Evolutionary conservation across 2,888 invertebrate genomes (phyloP).

Genomic region (Dryococelus australis): DNA sequence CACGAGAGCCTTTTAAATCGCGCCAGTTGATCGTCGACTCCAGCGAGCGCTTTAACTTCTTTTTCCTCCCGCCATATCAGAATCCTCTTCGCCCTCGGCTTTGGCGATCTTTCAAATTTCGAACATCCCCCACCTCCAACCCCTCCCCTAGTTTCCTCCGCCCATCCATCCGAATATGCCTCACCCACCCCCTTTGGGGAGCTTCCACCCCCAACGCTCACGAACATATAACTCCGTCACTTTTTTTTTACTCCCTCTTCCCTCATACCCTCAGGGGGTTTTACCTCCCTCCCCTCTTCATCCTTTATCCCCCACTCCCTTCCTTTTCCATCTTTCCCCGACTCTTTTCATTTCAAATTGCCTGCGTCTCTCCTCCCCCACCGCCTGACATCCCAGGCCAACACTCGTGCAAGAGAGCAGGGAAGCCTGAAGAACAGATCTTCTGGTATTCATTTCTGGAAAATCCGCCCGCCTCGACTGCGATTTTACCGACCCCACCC

Average conservation of each 20-base stretch:
- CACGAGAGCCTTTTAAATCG: neutral
- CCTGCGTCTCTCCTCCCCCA: conserved; percentile 30
- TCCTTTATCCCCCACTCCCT: neutral
- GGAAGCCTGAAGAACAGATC: conserved; percentile 29
- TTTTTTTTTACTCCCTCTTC: neutral
- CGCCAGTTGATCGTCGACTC: neutral
- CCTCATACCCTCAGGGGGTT: neutral
- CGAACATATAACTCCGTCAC: neutral
- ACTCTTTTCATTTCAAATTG: conserved; percentile 40
- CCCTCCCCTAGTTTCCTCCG: neutral
- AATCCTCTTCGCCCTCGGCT: conserved; percentile 31
- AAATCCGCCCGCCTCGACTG: conserved; percentile 17
- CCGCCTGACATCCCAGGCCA: neutral
- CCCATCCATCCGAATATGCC: neutral
- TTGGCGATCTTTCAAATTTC: conserved; percentile 40
- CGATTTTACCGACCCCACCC: neutral
- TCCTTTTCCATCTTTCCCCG: neutral
- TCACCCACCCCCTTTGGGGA: neutral
- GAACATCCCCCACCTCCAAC: neutral
- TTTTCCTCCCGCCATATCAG: conserved; percentile 24
- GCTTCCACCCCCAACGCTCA: neutral
- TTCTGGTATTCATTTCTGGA: conserved; percentile 35
- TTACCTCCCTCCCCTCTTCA: neutral
- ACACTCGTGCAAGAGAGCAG: neutral
- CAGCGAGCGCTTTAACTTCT: conserved; percentile 1